Base-by-base conservation (phyloP, 2,888 invertebrate genomes). In the Hypena proboscidalis region DNA sequence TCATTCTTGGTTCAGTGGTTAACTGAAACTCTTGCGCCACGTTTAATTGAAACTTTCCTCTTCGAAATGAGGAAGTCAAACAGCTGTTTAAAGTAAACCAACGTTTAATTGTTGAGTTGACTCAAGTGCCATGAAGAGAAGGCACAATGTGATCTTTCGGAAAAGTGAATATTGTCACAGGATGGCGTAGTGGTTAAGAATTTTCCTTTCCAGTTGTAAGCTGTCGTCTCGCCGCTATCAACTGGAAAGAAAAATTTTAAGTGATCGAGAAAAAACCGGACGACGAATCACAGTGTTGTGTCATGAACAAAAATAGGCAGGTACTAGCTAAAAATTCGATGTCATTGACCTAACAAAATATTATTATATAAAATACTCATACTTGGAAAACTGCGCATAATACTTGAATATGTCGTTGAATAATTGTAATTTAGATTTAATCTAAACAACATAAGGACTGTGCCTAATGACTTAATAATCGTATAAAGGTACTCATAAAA, bases 21-120 rank as follows among this genome's bases (percentile, higher is more conserved):
- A 54, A 41, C 35, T 39, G 55, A 27, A 23, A 34, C 30, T 30
- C 19, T 56, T 57, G 25, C 15, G 52, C 33, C 52, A 52, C 33
- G 21, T 17, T 27, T 20, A 20, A 36, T 38, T 50, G 38, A 39
- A 15, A 58, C 45, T 51, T 51, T 51, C 39, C 58, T 58, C 45
- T 14, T 52, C 40, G n/a, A 33, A 52, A 58, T 9, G 6, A 38
- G 58, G 54, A 58, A 58, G 53, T 58, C 3, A 34, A 58, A 41
- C 33, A 43, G 17, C 22, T 26, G 21, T n/a, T 33, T 37, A 21
- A 31, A 47, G 19, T 21, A 8, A 8, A 8, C 23, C 17, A 10
- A 19, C 3, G 17, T 17, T 17, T 4, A 17, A 17, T 17, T 17
- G 17, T 5, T 17, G 19, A 19, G 19, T 31, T 31, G n/a, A n/a